Percentiles rank a stretch among this genome's conserved stretches.
Evolutionary conservation across 1,140 invertebrate species (phyloP).

Genomic region (Steinernema khuongi): DNA sequence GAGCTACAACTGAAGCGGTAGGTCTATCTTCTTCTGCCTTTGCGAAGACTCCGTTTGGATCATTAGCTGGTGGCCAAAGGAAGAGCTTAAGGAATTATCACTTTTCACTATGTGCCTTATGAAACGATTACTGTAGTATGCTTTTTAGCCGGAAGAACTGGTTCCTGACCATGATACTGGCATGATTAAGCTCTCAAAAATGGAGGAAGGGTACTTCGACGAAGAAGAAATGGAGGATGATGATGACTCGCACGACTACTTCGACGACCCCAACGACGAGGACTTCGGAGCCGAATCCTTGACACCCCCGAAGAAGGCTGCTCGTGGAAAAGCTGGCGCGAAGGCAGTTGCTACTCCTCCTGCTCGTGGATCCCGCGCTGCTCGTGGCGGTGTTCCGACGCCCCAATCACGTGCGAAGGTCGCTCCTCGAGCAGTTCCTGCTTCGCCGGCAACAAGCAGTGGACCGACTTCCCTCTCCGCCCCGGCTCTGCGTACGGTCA

Average conservation of each 20-base stretch:
- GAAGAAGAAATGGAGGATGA: background rate
- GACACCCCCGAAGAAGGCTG: background rate
- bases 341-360: background rate
- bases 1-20: too few relatives aligned
- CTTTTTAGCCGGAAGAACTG: background rate
- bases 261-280: background rate
- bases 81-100: too few relatives aligned
- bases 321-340: background rate
- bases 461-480: background rate
- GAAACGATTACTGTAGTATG: background rate
- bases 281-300: background rate
- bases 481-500: background rate
- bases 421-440: background rate
- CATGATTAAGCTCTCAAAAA: background rate
- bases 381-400: background rate
- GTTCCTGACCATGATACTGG: slow-evolving; percentile 1
- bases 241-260: background rate
- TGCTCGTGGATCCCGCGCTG: background rate
- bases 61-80: background rate
- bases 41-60: background rate
- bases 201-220: background rate
- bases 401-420: background rate
- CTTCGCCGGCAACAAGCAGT: background rate
- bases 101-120: background rate
- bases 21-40: too few relatives aligned